Percentiles rank a stretch among this genome's conserved stretches.
Conservation (phyloP, 2,797 vertebrate genomes). For the Fundulus diaphanus region DNA sequence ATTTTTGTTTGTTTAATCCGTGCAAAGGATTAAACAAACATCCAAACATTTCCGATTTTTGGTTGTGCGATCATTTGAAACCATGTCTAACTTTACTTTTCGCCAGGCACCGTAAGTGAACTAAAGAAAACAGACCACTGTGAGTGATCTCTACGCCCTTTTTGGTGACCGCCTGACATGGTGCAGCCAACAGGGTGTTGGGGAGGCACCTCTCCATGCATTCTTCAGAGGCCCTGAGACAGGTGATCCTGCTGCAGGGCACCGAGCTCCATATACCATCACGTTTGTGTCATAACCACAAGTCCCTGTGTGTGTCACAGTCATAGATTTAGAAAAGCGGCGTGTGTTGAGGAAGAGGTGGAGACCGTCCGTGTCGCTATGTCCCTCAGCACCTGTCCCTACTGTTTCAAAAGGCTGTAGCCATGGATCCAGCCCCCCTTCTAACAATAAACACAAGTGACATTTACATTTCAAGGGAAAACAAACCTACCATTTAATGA, state of each 20-base stretch:
- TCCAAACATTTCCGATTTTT: not conserved
- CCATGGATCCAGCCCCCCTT: slow-evolving; percentile 37
- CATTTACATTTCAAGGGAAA: slow-evolving; percentile 34
- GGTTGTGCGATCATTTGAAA: not conserved
- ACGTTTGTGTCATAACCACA: slow-evolving; percentile 55
- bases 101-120: not conserved
- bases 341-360: slow-evolving; percentile 14
- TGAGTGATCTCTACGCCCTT: slow-evolving; percentile 14
- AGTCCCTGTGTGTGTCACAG: slow-evolving; percentile 52
- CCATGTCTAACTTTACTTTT: not conserved
- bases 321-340: slow-evolving; percentile 63
- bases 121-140: not conserved
- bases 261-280: slow-evolving; percentile 34
- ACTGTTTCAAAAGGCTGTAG: slow-evolving; percentile 42
- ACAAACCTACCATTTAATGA: slow-evolving; percentile 3
- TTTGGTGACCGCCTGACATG: slow-evolving; percentile 29
- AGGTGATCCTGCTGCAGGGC: slow-evolving; percentile 53
- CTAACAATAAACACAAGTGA: slow-evolving; percentile 48
- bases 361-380: slow-evolving; percentile 36
- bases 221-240: slow-evolving; percentile 55
- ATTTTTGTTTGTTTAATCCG: not conserved
- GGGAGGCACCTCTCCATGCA: slow-evolving; percentile 48
- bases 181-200: slow-evolving; percentile 12
- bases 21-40: not conserved
- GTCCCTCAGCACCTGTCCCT: slow-evolving; percentile 69